Evolutionary conservation across 2,113 vertebrate genomes (phyloP).

Genomic region (Camelus dromedarius): DNA sequence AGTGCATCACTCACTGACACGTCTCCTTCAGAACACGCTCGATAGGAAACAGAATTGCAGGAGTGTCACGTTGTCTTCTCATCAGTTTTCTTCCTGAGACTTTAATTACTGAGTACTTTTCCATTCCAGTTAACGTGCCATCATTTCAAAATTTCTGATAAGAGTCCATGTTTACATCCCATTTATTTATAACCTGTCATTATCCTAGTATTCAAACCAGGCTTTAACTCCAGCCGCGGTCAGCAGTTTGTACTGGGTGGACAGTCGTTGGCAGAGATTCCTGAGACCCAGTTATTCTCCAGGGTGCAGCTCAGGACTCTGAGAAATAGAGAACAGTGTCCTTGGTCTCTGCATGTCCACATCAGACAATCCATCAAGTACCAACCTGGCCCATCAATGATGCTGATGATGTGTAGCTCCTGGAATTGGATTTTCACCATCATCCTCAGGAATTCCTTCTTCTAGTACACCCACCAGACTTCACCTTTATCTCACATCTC

Average conservation of each 20-base stretch:
- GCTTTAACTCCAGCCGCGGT: background rate
- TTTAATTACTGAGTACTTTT: conserved; percentile 23
- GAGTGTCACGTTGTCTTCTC: background rate
- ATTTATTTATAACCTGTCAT: conserved; percentile 43
- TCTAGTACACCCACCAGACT: background rate
- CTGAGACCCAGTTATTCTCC: background rate
- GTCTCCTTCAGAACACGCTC: background rate
- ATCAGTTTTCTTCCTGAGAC: background rate
- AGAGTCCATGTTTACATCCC: conserved; percentile 38
- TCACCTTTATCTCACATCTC: background rate
- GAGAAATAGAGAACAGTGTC: background rate
- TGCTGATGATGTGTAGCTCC: background rate
- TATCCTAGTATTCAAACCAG: background rate
- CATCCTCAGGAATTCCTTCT: background rate
- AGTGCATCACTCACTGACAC: accelerated
- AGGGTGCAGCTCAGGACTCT: background rate
- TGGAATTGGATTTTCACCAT: background rate
- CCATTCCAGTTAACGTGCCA: background rate
- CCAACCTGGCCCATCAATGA: background rate
- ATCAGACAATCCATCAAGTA: accelerated
- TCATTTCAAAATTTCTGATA: conserved; percentile 29
- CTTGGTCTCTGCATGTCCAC: background rate
- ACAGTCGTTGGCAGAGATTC: background rate
- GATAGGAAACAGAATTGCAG: background rate
- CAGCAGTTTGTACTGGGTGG: background rate